Evolutionary conservation across 1,140 invertebrate species (phyloP).

Genomic region (Drosophila littoralis): DNA sequence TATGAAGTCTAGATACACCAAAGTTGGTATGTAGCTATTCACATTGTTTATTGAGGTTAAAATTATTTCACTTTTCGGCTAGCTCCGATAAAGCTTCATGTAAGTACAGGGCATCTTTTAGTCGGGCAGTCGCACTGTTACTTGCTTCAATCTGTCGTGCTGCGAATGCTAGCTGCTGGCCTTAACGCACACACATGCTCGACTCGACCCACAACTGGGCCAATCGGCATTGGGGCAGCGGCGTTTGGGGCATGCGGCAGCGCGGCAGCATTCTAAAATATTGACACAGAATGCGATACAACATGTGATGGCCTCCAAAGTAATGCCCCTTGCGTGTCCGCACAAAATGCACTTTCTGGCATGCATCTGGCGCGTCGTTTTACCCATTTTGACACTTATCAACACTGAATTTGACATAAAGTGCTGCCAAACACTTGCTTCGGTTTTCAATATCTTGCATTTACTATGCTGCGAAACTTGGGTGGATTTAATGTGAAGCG

Average conservation of each 20-base stretch:
- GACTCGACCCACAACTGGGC: constrained; percentile 9
- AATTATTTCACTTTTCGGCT: too few relatives aligned
- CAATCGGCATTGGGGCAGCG: constrained; percentile 25
- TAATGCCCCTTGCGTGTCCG: not conserved
- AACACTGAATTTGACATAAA: constrained; percentile 7
- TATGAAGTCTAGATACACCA: too few relatives aligned
- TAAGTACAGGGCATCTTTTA: not conserved
- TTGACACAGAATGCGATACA: constrained; percentile 13
- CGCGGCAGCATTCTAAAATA: constrained; percentile 22
- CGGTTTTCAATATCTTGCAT: too few relatives aligned
- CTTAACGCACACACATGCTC: not conserved
- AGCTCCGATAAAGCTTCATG: too few relatives aligned
- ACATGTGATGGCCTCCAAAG: not conserved
- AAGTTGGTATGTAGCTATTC: too few relatives aligned
- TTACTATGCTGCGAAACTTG: not conserved
- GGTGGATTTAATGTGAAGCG: too few relatives aligned
- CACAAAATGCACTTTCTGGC: not conserved
- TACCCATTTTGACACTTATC: constrained; percentile 5
- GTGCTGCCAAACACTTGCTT: not conserved
- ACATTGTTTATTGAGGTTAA: too few relatives aligned
- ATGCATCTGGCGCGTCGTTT: too few relatives aligned
- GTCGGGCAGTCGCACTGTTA: not conserved
- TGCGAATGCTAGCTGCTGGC: too few relatives aligned
- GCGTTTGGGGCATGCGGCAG: constrained; percentile 5
- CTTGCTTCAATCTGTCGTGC: not conserved